These are phyloP conservation scores for Syritta pipiens DNA, from an alignment of 2,888 invertebrate genomes.

Conservation along the genomic window DNA sequence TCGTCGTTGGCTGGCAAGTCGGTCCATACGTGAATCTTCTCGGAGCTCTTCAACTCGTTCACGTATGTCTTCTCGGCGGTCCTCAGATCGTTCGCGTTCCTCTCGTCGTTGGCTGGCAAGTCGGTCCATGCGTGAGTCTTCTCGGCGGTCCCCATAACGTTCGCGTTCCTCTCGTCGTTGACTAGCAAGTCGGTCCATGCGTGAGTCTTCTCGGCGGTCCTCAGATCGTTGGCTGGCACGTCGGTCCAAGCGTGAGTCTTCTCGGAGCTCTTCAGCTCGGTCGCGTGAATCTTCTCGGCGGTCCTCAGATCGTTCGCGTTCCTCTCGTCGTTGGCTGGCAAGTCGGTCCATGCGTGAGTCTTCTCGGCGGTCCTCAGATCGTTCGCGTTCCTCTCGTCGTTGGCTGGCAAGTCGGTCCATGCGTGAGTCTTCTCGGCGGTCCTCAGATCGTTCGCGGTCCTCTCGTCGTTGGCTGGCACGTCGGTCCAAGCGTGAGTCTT, in stretches of 20 bases:
- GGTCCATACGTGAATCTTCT: no score
- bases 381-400: background rate
- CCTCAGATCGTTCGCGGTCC: background rate
- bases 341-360: no score
- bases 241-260: background rate
- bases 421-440: conserved; percentile 3
- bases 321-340: no score
- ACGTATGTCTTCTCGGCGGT: conserved; percentile 2
- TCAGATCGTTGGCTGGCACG: conserved; percentile 7
- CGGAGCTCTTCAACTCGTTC: background rate
- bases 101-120: background rate
- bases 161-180: background rate
- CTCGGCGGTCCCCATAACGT: background rate
- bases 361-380: background rate
- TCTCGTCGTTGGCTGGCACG: background rate
- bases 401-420: background rate
- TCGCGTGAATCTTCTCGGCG: background rate
- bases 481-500: background rate
- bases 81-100: background rate
- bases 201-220: background rate
- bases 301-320: no score
- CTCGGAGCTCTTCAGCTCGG: background rate
- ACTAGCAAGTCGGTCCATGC: no score
- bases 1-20: background rate
- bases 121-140: no score